Evolutionary conservation across 1,140 invertebrate species (phyloP).

Genomic region (Cepaea nemoralis): DNA sequence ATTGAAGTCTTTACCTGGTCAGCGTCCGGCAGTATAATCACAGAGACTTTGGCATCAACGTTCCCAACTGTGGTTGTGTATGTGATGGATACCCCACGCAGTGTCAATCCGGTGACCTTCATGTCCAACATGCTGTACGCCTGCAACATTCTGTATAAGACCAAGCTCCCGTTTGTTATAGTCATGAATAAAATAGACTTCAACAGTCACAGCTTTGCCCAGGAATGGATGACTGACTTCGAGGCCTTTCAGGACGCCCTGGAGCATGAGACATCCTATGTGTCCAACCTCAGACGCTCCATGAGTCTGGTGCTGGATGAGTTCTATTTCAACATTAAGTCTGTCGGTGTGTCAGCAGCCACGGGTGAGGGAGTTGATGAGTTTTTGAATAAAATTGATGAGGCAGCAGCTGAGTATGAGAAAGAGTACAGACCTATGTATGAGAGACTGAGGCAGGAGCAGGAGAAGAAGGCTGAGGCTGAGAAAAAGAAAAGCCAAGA

Average conservation of each 20-base stretch:
- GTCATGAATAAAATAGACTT: conserved; percentile 98
- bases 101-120: conserved; percentile 94
- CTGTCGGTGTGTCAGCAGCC: too few relatives aligned
- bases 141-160: conserved; percentile 99
- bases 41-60: conserved; percentile 88
- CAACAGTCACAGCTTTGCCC: conserved; percentile 87
- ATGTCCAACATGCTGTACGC: conserved; percentile 99
- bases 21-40: conserved; percentile 96
- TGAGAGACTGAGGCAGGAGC: too few relatives aligned
- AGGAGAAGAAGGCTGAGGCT: too few relatives aligned
- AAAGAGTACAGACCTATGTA: too few relatives aligned
- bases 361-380: too few relatives aligned
- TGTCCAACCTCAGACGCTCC: conserved; percentile 91
- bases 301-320: conserved; percentile 95
- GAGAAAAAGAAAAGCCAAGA: too few relatives aligned
- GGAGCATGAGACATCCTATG: conserved; percentile 85
- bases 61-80: conserved; percentile 96
- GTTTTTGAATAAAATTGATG: too few relatives aligned
- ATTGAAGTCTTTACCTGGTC: conserved; percentile 99
- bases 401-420: too few relatives aligned
- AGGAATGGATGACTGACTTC: conserved; percentile 98
- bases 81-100: conserved; percentile 93
- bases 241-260: conserved; percentile 93
- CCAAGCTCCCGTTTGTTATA: conserved; percentile 93
- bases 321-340: conserved; percentile 88